Evolutionary conservation across 2,888 invertebrate genomes (phyloP).

Genomic region (Drosophila fungiperda): DNA sequence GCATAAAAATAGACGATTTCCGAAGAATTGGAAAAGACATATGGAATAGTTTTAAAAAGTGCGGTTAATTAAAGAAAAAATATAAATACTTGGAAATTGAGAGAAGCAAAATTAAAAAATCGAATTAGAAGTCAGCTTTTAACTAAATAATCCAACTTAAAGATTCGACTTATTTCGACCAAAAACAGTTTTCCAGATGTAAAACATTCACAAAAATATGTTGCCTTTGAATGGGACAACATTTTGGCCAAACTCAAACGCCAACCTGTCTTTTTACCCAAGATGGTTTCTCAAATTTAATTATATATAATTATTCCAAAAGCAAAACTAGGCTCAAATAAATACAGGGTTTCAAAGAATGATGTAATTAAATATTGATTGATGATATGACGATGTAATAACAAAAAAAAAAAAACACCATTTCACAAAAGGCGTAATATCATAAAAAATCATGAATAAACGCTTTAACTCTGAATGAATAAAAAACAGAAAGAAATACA

Average conservation of each 20-base stretch:
- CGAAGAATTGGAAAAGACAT: neutral
- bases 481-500: no score
- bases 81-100: neutral
- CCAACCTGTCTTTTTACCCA: neutral
- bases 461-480: neutral
- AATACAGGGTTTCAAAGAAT: neutral
- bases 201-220: neutral
- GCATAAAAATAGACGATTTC: neutral
- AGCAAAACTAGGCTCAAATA: neutral
- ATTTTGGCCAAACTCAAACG: neutral
- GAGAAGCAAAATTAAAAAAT: neutral
- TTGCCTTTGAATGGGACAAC: neutral
- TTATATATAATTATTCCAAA: neutral
- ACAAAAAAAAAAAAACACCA: no score
- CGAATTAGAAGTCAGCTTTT: neutral
- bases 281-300: neutral
- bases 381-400: neutral
- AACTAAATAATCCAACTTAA: neutral
- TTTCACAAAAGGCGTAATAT: neutral
- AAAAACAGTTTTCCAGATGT: neutral
- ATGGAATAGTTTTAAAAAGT: neutral
- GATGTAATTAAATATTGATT: slow-evolving; percentile 10
- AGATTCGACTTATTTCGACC: neutral
- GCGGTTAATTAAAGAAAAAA: neutral
- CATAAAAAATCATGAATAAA: neutral